These are phyloP conservation scores for Takifugu flavidus DNA, from an alignment of 2,113 vertebrate species.

Conservation along the genomic window DNA sequence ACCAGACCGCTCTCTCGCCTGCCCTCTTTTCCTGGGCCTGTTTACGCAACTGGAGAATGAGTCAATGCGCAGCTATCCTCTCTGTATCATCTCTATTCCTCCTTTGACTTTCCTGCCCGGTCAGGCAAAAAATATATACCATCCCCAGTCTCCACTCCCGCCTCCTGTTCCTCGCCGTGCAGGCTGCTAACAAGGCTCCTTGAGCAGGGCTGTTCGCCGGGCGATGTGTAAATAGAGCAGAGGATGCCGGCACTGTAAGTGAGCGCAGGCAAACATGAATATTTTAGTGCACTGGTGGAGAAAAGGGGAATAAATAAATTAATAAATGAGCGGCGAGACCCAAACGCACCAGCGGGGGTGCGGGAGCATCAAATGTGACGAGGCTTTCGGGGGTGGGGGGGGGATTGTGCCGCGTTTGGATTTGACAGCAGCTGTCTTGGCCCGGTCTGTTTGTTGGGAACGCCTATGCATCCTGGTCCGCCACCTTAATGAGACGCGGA, in stretches of 20 bases:
- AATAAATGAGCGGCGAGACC: not conserved
- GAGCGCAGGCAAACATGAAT: conserved; percentile 12
- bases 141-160: not conserved
- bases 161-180: conserved; percentile 15
- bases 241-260: conserved; percentile 35
- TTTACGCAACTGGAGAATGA: not conserved
- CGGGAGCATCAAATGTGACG: no score
- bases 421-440: conserved; percentile 28
- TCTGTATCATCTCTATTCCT: conserved; percentile 8
- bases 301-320: not conserved
- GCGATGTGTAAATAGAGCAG: conserved; percentile 26
- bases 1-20: conserved; percentile 5
- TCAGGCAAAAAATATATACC: conserved; percentile 2
- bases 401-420: conserved; percentile 11
- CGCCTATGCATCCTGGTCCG: not conserved
- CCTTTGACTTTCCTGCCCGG: conserved; percentile 3
- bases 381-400: no score
- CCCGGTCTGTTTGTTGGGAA: conserved; percentile 25
- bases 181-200: conserved; percentile 48
- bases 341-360: not conserved
- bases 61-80: not conserved
- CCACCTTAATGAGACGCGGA: conserved; percentile 54
- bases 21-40: conserved; percentile 16
- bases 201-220: not conserved
- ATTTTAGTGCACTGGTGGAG: conserved; percentile 3